Base-by-base conservation (phyloP, 2,113 vertebrate genomes). In the Brachypteracias leptosomus region DNA sequence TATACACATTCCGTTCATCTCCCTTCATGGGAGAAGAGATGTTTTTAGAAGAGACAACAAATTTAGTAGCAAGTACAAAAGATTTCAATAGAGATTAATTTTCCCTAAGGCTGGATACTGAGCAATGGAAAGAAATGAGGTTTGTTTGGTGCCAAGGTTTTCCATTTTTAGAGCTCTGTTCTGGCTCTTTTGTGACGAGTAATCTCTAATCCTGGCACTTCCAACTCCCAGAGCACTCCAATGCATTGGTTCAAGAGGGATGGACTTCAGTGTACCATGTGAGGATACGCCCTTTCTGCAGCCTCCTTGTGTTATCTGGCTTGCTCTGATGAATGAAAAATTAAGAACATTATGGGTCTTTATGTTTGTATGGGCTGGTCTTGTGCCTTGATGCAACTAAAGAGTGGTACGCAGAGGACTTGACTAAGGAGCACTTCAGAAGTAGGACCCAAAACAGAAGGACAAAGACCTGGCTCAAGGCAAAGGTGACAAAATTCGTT, bases 41-140 rank as follows among this genome's bases (percentile, higher is more conserved):
- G n/a, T 31, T 90, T 92, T 89, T 71, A 95, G 62, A 91, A 84
- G 44, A 84, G 51, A 88, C 40, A 93, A 94, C 42, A 84, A 80
- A 73, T 94, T 75, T 49, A 86, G 76, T 18, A 36, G 49, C 38
- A 79, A 75, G 44, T 85, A 62, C 35, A 84, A 76, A 57, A 87
- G 54, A 90, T 85, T 91, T 89, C 81, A 90, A 42, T 4, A 76
- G 28, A 89, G 59, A 96, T 73, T 70, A 88, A 86, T 94, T 92
- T 94, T 33, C 83, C 78, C 65, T 88, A 57, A 85, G 72, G 38
- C 29, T 80, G 75, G 88, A 78, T 62, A 62, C 8, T n/a, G 74
- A 81, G 49, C 3, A 3, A 85, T 40, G 11, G 22, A 80, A 95
- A 71, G 42, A 86, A 93, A 89, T 10, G 0, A 78, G 33, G n/a